Evolutionary conservation across 1,140 invertebrate genomes (phyloP).

Genomic region (Fopius arisanus): DNA sequence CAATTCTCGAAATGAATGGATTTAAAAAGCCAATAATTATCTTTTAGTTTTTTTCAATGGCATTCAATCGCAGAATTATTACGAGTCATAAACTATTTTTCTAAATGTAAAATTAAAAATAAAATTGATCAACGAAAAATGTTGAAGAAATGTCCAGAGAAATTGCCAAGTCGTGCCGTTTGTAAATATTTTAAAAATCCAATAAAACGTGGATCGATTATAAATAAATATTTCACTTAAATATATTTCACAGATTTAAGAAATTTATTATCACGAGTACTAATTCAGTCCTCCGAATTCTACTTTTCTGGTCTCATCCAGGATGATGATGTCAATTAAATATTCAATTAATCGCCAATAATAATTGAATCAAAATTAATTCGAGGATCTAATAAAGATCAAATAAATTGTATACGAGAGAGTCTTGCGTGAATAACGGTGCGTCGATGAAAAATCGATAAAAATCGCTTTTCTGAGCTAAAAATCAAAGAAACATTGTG

Average conservation of each 20-base stretch:
- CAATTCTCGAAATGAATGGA: not conserved
- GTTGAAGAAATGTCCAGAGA: not conserved
- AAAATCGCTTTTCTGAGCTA: constrained; percentile 7
- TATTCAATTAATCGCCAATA: not conserved
- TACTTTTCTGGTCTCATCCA: not conserved
- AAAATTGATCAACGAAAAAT: not conserved
- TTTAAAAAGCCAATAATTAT: not conserved
- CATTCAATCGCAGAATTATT: not conserved
- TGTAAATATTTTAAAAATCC: not conserved
- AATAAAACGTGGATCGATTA: not conserved
- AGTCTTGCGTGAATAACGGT: not conserved
- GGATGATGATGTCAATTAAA: not conserved
- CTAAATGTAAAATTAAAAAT: not conserved
- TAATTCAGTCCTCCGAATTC: too few species aligned
- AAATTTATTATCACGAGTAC: not conserved
- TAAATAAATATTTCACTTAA: not conserved
- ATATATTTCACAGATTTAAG: not conserved
- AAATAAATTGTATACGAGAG: not conserved
- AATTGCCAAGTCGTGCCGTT: not conserved
- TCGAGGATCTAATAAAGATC: not conserved
- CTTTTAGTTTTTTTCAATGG: not conserved
- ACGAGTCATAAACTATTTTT: not conserved
- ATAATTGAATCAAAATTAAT: not conserved
- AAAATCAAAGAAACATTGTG: not conserved
- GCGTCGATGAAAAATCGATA: not conserved